Base-by-base conservation (phyloP, 2,888 invertebrate species). In the Ophion slaviceki region DNA sequence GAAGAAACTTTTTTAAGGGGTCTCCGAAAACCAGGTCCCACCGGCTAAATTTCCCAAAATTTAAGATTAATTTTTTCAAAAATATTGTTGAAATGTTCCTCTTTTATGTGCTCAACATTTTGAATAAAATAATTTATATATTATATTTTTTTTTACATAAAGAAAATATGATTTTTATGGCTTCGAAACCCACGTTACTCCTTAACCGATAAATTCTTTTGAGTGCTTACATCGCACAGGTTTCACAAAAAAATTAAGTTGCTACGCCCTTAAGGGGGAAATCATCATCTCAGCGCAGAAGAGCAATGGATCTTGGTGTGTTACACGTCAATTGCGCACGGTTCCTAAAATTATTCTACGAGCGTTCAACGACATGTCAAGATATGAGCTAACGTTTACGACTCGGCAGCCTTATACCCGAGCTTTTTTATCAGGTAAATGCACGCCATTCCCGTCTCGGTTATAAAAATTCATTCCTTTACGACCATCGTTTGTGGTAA, bases 311-410 rank as follows among this genome's bases (percentile, higher is more conserved):
- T 80, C 45, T 66, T 59, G 28, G 10, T 59, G 53, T 57, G 75
- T 80, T 64, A 72, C 72, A 72, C 72, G n/a, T 47, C 72, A 72
- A 77, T 77, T 78, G 72, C 59, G 66, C 77, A 57, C 47, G 47
- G 77, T 74, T 77, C 72, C 66, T 77, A 81, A 81, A 82, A 82
- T 40, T 36, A 11, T 28, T 20, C 11, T 32, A 72, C 75, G 61
- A 40, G 66, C 36, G 67, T 59, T 61, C 72, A 82, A 78, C 24
- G 82, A 78, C 78, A 78, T 61, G 66, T 68, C 72, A 74, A 82
- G 72, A 78, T 74, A 82, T 78, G 67, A 78, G 62, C 20, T 53
- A 40, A 62, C 57, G 62, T 82, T 78, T 82, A 82, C 53, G 82
- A 74, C 59, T 20, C 20, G 17, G 10, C 47, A 40, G 59, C 72